Conservation (phyloP, 30 jellyfish, hydroid and myxozoan species). For the Morbakka virulenta region DNA sequence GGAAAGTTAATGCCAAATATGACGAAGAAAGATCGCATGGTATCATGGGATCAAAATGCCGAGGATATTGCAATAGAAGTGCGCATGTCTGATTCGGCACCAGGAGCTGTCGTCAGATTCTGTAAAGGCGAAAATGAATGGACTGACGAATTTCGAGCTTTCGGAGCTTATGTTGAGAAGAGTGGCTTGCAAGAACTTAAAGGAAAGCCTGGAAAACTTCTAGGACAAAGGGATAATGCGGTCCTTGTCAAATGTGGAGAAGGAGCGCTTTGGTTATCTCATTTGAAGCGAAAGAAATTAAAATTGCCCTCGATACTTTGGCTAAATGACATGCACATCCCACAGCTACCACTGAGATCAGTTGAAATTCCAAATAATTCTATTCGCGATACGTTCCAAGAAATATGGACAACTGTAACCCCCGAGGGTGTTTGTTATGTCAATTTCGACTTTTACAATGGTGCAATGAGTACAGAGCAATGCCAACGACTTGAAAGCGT, state of each 20-base stretch:
- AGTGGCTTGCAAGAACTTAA: background rate
- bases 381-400: constrained; percentile 2
- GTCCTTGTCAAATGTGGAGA: constrained; percentile 1
- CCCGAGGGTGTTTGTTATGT: background rate
- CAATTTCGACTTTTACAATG: constrained; percentile 2
- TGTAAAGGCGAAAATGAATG: background rate
- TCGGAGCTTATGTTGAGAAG: constrained; percentile 1
- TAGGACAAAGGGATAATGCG: constrained; percentile 9
- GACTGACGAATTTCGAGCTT: background rate
- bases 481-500: background rate
- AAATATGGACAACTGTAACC: constrained; percentile 5
- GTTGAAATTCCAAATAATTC: background rate
- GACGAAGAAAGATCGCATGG: background rate
- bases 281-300: background rate
- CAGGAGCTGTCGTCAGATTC: background rate
- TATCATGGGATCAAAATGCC: background rate
- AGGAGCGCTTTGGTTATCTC: background rate
- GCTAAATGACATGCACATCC: background rate
- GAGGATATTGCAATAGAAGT: background rate
- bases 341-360: background rate
- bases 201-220: background rate
- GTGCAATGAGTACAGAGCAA: constrained; percentile 3
- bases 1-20: background rate
- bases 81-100: constrained; percentile 11
- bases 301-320: too few species aligned